Evolutionary conservation across 2,113 vertebrate species (phyloP), one percentile per base, ranked within the genome.

Genomic region (Forbesichthys agassizii): DNA sequence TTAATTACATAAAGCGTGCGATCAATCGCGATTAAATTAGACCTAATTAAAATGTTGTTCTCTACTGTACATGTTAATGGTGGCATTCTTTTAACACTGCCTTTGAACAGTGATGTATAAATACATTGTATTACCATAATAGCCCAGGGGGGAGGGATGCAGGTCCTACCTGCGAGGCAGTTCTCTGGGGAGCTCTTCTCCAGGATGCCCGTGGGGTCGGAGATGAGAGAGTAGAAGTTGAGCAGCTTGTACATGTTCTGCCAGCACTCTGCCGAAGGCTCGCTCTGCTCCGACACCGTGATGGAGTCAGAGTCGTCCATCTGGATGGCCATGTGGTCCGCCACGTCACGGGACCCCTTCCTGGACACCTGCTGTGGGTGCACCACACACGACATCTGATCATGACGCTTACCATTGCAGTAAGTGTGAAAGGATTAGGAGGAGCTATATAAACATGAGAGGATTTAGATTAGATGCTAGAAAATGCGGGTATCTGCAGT

Each of bases 201-300:
- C 86, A 99, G 85, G 89, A 99, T 97, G 59, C 97, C 96, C 0
- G 97, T 98, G 64, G 98, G 98, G 85, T 99, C 96, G 2, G 97
- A 98, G 85, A 99, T 99, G 77, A 99, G 96, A 0, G 98, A 99
- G 78, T 99, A 99, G 87, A 99, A 99, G 90, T 99, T 99, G 47
- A 99, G 90, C 5, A 99, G 89, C 77, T 99, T 99, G 86, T 99
- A 99, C 98, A 99, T 99, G 71, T 99, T 98, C 89, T 99, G 98
- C 98, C 98, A 99, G 86, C 98, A 99, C 81, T 99, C 96, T 0
- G 98, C 98, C 0, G 98, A 99, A 4, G 96, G 97, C 82, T 99
- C 98, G 0, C 98, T 99, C 91, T 99, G 97, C 74, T 99, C 98
- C 0, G 98, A 99, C 84, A 99, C 97, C 0, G 98, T 99, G 73